phyloP scores from a whole-genome alignment of 2,797 vertebrate genomes.

The Pristis pectinata region DNA sequence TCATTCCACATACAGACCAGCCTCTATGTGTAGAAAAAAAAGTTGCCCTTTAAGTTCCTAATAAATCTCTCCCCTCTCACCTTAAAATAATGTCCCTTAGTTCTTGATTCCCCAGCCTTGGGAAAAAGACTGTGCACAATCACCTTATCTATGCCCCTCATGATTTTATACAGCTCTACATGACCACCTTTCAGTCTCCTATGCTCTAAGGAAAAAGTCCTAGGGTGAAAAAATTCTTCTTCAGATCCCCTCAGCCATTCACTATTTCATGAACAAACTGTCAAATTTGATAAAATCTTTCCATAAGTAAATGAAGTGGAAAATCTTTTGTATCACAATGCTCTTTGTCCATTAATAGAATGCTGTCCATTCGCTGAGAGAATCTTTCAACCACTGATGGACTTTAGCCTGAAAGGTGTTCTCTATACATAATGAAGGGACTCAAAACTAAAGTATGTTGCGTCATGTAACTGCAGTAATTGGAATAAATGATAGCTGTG shows the following conservation, averaged over 20 bases:
- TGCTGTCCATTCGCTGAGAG: not conserved
- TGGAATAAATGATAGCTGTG: not conserved
- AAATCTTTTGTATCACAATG: not conserved
- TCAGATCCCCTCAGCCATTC: not conserved
- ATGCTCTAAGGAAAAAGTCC: too few relatives aligned
- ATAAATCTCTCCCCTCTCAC: too few relatives aligned
- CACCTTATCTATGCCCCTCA: too few relatives aligned
- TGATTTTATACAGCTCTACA: too few relatives aligned
- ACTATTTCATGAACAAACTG: not conserved
- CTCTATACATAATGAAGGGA: not conserved
- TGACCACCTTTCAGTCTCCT: too few relatives aligned
- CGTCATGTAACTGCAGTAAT: not conserved
- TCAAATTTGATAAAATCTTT: not conserved
- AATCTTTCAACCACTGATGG: not conserved
- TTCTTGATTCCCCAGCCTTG: too few relatives aligned
- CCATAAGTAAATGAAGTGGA: not conserved
- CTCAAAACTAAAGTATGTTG: not conserved
- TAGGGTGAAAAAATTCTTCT: too few relatives aligned
- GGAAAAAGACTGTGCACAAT: too few relatives aligned
- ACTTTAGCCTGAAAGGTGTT: not conserved
- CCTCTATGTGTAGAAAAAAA: too few relatives aligned
- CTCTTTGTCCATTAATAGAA: not conserved
- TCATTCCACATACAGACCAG: too few relatives aligned
- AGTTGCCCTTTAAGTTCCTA: too few relatives aligned
- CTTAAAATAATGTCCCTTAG: too few relatives aligned